Evolutionary conservation across 2,888 invertebrate species (phyloP).

Genomic region (Heliconius cydno): DNA sequence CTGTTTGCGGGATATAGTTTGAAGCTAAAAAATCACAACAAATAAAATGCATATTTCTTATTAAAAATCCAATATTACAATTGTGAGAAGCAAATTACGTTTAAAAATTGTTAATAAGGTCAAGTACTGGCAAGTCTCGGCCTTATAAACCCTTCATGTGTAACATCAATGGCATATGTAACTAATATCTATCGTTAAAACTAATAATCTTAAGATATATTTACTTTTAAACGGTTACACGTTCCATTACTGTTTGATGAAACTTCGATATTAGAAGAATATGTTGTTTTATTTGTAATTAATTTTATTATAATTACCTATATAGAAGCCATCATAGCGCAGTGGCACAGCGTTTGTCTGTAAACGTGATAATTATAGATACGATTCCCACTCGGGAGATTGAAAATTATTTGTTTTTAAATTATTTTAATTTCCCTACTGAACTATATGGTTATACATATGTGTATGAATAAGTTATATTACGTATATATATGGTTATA

Average conservation of each 20-base stretch:
- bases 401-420: no score
- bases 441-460: no score
- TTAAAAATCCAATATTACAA: not conserved
- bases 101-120: slow-evolving; percentile 11
- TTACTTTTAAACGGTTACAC: not conserved
- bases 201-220: not conserved
- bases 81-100: slow-evolving; percentile 13
- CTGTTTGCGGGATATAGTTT: no score
- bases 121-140: slow-evolving; percentile 14
- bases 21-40: not conserved
- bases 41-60: not conserved
- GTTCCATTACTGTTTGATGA: not conserved
- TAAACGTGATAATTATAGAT: no score
- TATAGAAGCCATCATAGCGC: no score
- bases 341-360: no score
- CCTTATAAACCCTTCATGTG: slow-evolving; percentile 15
- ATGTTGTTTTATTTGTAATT: no score
- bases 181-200: slow-evolving; percentile 11
- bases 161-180: slow-evolving; percentile 22
- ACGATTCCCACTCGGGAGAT: no score
- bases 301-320: no score
- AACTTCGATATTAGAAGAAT: not conserved
- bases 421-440: no score
- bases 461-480: no score
- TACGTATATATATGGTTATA: no score